phyloP scores from a whole-genome alignment of 1,140 invertebrate genomes.

The Bilobella aurantiaca region DNA sequence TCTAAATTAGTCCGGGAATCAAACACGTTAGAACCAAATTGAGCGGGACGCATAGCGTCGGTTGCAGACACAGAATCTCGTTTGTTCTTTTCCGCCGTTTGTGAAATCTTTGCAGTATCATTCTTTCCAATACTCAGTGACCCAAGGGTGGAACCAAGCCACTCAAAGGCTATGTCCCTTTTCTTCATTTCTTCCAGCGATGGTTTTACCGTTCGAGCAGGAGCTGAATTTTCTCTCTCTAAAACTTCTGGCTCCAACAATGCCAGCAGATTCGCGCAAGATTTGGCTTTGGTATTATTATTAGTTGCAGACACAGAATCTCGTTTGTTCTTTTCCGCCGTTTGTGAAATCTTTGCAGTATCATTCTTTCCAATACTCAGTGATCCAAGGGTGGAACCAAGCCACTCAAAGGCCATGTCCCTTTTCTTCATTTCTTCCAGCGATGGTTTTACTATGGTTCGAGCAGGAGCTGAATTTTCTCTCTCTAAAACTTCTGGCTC shows the following conservation, averaged over 20 bases:
- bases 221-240: slow-evolving; percentile 3
- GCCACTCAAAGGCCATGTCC: slow-evolving; percentile 37
- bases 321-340: too few relatives aligned
- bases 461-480: slow-evolving; percentile 7
- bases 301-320: too few relatives aligned
- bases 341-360: not conserved
- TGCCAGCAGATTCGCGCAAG: not conserved
- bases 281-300: slow-evolving; percentile 14
- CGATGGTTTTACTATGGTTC: slow-evolving; percentile 21
- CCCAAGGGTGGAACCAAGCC: slow-evolving; percentile 34
- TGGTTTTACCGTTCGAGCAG: slow-evolving; percentile 18
- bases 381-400: slow-evolving; percentile 32
- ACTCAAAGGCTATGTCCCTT: slow-evolving; percentile 36
- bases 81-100: too few relatives aligned
- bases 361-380: slow-evolving; percentile 23
- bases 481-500: not conserved
- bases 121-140: slow-evolving; percentile 23
- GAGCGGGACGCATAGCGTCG: not conserved
- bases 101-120: slow-evolving; percentile 1
- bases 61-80: too few relatives aligned
- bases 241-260: not conserved
- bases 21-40: not conserved
- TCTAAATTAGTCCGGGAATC: not conserved
- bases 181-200: slow-evolving; percentile 33
- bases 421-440: slow-evolving; percentile 33